Evolutionary conservation across 2,113 vertebrate genomes (phyloP), one percentile per base, ranked within the genome.

Genomic region (Herpailurus yagouaroundi): DNA sequence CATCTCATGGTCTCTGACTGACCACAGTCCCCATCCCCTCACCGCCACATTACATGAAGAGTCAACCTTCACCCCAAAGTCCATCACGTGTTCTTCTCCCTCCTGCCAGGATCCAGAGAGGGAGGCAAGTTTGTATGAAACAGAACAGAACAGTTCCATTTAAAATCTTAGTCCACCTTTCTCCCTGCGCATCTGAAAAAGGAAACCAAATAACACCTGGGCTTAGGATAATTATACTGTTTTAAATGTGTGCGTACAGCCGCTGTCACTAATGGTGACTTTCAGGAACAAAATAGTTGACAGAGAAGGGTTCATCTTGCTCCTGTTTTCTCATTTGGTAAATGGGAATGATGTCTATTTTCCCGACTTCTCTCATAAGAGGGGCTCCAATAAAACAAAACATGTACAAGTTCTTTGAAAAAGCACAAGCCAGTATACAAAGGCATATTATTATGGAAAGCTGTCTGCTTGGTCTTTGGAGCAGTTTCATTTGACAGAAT

Each of bases 401-500:
- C 95, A n/a, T n/a, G 66, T 66, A 71, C 89, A 74, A 92, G 77
- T 55, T 79, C 96, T 97, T 60, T 69, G 76, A 90, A 93, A 97
- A 87, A 77, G 77, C 41, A 14, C 76, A 63, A 85, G 77, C 81
- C 97, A 68, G 41, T 45, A 82, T 50, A 98, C 98, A 98, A 98
- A 98, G 96, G 97, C 97, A 82, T 94, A 97, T 97, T 98, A 95
- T 98, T 97, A 97, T 66, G 88, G 96, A 92, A 77, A 89, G 91
- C 89, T 89, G 90, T 96, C 96, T 92, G 90, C 84, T 41, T 33
- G 94, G 97, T 91, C 96, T 93, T 95, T 95, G 96, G 97, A 96
- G 96, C 94, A 90, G 94, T 98, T 97, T 96, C 98, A 84, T 95
- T 95, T 96, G 93, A 98, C 92, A 95, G 97, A 96, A 97, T 96